Conservation (phyloP, 2,888 invertebrate genomes). For the Lutraria lutraria region DNA sequence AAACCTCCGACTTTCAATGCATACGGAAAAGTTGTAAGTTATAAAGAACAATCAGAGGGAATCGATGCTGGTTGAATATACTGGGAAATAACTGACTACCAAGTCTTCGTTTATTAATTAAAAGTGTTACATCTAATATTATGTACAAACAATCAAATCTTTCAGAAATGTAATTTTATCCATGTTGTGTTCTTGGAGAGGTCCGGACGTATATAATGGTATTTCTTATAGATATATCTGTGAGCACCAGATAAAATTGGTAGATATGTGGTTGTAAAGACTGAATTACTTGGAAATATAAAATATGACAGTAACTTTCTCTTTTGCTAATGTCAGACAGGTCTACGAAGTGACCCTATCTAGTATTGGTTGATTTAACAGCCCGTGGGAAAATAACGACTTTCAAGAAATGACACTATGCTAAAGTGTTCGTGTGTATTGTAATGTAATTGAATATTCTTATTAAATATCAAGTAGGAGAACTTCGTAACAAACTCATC, state of each 20-base stretch:
- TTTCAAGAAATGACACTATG: neutral
- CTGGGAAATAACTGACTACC: too few species aligned
- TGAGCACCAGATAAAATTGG: neutral
- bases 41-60: too few species aligned
- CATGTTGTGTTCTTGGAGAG: neutral
- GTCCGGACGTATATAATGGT: too few species aligned
- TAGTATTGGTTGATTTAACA: neutral
- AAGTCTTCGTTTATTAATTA: too few species aligned
- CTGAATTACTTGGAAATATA: neutral
- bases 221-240: neutral
- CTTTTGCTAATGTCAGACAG: neutral
- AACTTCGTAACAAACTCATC: neutral
- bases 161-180: too few species aligned
- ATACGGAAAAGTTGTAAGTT: too few species aligned
- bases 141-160: too few species aligned
- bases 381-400: neutral
- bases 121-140: too few species aligned
- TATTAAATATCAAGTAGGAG: neutral
- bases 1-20: too few species aligned
- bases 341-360: neutral
- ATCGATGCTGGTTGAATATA: too few species aligned
- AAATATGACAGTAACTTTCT: neutral
- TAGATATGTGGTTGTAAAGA: neutral
- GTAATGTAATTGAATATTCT: neutral
- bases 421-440: neutral